Conservation (phyloP, 2,888 invertebrate species). For the Eupithecia abbreviata region DNA sequence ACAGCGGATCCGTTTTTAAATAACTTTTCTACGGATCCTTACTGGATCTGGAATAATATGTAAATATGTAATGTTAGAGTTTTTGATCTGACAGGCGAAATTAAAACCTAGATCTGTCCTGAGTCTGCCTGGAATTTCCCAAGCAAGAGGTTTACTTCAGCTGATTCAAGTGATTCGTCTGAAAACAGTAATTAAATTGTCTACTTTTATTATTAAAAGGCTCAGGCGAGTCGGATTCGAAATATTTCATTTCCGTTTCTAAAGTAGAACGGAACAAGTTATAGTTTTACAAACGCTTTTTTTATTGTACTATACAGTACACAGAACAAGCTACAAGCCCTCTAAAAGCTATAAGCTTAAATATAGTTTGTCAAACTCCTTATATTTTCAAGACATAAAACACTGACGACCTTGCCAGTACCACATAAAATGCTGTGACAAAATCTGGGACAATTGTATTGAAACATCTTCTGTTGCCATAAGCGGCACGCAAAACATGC, state of each 20-base stretch:
- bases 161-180: constrained; percentile 3
- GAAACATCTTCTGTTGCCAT: constrained; percentile 34
- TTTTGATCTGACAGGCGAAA: background rate
- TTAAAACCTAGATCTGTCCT: background rate
- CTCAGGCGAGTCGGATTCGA: background rate
- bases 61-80: background rate
- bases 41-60: background rate
- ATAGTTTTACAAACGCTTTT: background rate
- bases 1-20: too few relatives aligned
- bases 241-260: background rate
- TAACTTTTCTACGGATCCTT: too few relatives aligned
- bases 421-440: constrained; percentile 10
- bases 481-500: constrained; percentile 28
- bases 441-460: constrained; percentile 34
- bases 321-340: background rate
- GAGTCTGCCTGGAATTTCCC: background rate
- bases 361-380: background rate
- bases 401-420: background rate
- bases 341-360: background rate
- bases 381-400: background rate
- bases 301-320: background rate
- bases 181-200: background rate
- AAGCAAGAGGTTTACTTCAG: background rate
- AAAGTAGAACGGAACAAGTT: background rate
- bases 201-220: background rate